phyloP scores from a whole-genome alignment of 2,888 invertebrate species.

The Melanchra persicariae region DNA sequence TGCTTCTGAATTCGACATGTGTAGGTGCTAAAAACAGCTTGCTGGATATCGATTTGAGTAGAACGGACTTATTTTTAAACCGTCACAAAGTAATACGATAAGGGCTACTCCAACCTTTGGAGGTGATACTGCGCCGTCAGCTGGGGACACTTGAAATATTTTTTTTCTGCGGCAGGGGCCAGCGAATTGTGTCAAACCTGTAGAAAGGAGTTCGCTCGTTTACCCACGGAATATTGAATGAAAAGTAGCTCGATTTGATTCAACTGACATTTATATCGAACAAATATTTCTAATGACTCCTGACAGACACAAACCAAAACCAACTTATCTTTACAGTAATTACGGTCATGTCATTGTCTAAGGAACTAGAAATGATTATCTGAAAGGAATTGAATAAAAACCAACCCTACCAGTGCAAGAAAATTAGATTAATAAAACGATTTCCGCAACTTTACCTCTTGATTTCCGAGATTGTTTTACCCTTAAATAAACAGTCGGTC shows the following conservation, averaged over 20 bases:
- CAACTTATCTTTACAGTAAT: too few species aligned
- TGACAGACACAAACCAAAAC: too few species aligned
- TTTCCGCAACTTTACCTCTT: too few species aligned
- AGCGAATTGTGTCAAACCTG: not conserved
- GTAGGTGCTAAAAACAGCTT: not conserved
- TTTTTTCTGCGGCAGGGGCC: slow-evolving; percentile 10
- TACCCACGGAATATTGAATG: not conserved
- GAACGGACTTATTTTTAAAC: slow-evolving; percentile 17
- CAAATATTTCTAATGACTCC: not conserved
- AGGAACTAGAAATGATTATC: too few species aligned
- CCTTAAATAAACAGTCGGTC: too few species aligned
- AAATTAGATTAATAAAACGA: too few species aligned
- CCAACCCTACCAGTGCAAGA: too few species aligned
- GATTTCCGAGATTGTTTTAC: too few species aligned
- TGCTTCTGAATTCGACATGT: not conserved
- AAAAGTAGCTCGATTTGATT: not conserved
- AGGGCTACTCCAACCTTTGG: slow-evolving; percentile 64
- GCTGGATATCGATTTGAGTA: not conserved
- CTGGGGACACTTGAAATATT: slow-evolving; percentile 56
- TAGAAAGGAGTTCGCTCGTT: not conserved
- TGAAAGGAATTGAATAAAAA: too few species aligned
- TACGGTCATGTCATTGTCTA: too few species aligned
- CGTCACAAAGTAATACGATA: slow-evolving; percentile 34
- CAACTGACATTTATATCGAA: not conserved
- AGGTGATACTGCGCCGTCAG: slow-evolving; percentile 64